Evolutionary conservation across 1,140 invertebrate genomes (phyloP), one percentile per base, ranked within the genome.

Genomic region (Phymorhynchus buccinoides): DNA sequence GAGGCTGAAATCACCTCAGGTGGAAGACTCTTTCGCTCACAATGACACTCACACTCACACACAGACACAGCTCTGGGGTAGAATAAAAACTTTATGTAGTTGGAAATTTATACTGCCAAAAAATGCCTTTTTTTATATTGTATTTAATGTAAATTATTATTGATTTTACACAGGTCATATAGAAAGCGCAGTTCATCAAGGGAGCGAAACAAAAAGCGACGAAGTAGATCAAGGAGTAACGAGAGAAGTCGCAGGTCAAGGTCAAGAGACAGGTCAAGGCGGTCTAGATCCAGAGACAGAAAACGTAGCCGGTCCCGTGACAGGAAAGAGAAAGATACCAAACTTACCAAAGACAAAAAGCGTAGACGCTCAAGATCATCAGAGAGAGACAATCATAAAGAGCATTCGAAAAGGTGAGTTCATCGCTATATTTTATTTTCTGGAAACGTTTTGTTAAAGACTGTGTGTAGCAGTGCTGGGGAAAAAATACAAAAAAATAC

Each of bases 201-300:
- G 56, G 83, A 82, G 39, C 62, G 81, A 41, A 85, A 80, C 18
- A 84, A 87, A 56, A 86, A 86, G 35, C 78, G 81, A 30, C 84
- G 81, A 66, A 87, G 86, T 35, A 75, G 83, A 22, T 88, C 86
- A 80, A 68, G 89, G 62, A 90, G 89, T 39, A 87, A 81, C 41
- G 83, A 85, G 14, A 78, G 87, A 42, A 84, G 84, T 73, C 78
- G 83, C 30, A 77, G 89, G 39, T 89, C 88, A 66, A 85, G 85
- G 73, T 87, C 87, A 35, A 88, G 87, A 77, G 87, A 86, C 48
- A 86, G 88, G 75, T 89, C 87, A 80, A 88, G 88, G 71, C 79
- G 90, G 37, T 90, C 90, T 41, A 71, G 89, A 27, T 91, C 89
- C 44, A 88, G 88, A 79, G 89, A 89, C 48, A 84, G 88, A 56